Conservation (phyloP, 2,797 vertebrate genomes). For the Caiman crocodilus region DNA sequence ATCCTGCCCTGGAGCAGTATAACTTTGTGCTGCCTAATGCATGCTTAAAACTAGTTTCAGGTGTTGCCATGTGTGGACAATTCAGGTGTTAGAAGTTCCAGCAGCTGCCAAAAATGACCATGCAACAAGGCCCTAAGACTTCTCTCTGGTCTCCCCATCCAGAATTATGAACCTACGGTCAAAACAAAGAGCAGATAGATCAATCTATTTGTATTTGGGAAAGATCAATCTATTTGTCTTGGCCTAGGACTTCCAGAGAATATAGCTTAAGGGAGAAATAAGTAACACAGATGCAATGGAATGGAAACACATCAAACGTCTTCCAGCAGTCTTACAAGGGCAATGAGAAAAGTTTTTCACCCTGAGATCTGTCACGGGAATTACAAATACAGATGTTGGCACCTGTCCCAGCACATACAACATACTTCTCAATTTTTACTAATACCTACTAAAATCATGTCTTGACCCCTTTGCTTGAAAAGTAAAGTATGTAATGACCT, state of each 20-base stretch:
- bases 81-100: no score
- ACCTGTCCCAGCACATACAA: slow-evolving; percentile 47
- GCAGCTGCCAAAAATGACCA: no score
- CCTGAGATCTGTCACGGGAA: slow-evolving; percentile 32
- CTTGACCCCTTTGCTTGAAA: slow-evolving; percentile 50
- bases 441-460: slow-evolving; percentile 72
- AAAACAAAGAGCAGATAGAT: background rate
- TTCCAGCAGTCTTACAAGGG: background rate
- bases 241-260: background rate
- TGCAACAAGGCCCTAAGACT: no score
- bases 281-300: background rate
- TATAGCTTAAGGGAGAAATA: background rate
- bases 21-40: no score
- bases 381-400: slow-evolving; percentile 61
- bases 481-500: slow-evolving; percentile 62
- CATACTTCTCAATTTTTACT: slow-evolving; percentile 62
- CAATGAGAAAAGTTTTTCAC: slow-evolving; percentile 50
- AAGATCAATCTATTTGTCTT: slow-evolving; percentile 16
- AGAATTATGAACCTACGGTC: slow-evolving; percentile 48
- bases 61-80: no score
- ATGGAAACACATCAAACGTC: slow-evolving; percentile 10
- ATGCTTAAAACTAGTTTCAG: no score
- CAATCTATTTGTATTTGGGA: rapidly evolving
- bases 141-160: background rate
- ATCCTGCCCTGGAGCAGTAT: no score